Base-by-base conservation (phyloP, 2,113 vertebrate genomes). In the Corythaeola cristata region DNA sequence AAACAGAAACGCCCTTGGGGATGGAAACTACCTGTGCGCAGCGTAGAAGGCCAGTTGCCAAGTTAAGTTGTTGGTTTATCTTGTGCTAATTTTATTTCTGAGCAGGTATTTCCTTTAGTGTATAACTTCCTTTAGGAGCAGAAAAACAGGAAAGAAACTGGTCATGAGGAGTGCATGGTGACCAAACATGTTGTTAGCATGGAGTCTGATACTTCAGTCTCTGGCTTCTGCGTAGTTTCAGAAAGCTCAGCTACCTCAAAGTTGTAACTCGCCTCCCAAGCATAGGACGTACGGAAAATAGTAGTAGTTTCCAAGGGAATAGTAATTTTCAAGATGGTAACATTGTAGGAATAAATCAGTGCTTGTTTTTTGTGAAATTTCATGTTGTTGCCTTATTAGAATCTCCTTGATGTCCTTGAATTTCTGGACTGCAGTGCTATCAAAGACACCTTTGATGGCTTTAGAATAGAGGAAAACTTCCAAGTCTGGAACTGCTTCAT, bases 381-480 rank as follows among this genome's bases (percentile, higher is more conserved):
- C 45, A 15, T 26, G 22, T 66, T 79, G 41, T 77, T 88, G n/a
- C n/a, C 22, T 64, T 64, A 68, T 39, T 92, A 64, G 60, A 73
- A 68, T 89, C 73, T 85, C 22, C 60, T 88, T 78, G 44, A 60
- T 95, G 56, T 81, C 45, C 45, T 95, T 6, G 1, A 15, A 77
- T 90, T 95, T 91, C 84, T 92, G 89, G 64, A 69, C 32, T 73
- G 23, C 53, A 45, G 53, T 75, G 50, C 28, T 84, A 39, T 96
- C 84, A 95, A 92, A 96, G 89, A 78, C 75, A 87, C 49, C 74
- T 96, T 96, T 93, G 84, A 96, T 93, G 53, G 81, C 85, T 93
- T 94, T 79, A 82, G 74, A 88, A 91, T 59, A 91, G 87, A 93
- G 84, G 81, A 91, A 91, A 88, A 50, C 62, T 76, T 93, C 66